Evolutionary conservation across 2,888 invertebrate species (phyloP), one percentile per base, ranked within the genome.

Genomic region (Perizoma flavofasciatum): DNA sequence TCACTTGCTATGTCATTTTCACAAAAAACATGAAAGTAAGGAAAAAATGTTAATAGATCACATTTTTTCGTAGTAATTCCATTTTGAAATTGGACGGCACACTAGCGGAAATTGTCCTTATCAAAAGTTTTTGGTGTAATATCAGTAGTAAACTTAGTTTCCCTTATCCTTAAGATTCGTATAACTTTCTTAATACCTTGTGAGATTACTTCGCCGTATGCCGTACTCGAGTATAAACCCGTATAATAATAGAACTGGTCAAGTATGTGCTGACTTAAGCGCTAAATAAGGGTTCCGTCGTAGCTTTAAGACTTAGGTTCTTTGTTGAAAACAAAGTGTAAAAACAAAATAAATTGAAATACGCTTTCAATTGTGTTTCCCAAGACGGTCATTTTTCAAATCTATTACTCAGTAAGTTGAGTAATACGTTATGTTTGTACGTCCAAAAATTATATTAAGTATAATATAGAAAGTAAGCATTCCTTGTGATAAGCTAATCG

Each of bases 181-280:
- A 83, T 79, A 91, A 91, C 86, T 91, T 91, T 90, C 83, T 79
- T 90, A 90, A 90, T 91, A 91, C 88, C 81, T 81, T 73, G 73
- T 77, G 75, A 85, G 85, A 89, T 89, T 89, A 88, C 83, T 85
- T 82, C 76, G 71, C 81, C 86, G 81, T 88, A 85, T 83, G 82
- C 74, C 63, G 73, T 75, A 73, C 78, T 75, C 67, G 68, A 74
- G 75, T 75, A 82, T 81, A 85, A 79, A 84, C 83, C 78, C 79
- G 74, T 82, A 83, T 87, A 48, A 48, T 62, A 62, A 55, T 58
- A 62, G 45, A 54, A 58, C 34, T 52, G n/a, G 45, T 11, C 32
- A 37, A 41, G 51, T 8, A 10, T 39, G 39, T 39, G 41, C 45
- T 9, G n/a, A 9, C 34, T 9, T 32, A 37, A 3, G 37, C 8